Conservation (phyloP, 2,797 vertebrate species). For the Hemitrygon akajei region DNA sequence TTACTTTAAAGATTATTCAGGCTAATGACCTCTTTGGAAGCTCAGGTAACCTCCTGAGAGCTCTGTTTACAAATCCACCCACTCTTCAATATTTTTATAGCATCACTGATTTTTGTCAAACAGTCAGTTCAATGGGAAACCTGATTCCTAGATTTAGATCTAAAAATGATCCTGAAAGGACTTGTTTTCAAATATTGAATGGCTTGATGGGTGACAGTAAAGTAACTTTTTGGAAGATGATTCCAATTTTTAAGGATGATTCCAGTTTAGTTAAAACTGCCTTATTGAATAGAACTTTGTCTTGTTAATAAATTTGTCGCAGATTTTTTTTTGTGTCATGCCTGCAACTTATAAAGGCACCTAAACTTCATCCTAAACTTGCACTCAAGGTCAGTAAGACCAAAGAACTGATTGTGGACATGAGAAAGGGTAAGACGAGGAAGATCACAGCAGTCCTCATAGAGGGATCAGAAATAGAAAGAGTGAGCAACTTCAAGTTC, state of each 20-base stretch:
- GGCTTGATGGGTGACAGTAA: not conserved
- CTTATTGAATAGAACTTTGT: not conserved
- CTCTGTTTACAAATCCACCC: constrained; percentile 33
- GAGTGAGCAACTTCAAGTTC: no score
- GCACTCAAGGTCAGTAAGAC: no score
- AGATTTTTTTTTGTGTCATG: not conserved
- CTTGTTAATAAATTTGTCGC: not conserved
- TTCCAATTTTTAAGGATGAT: not conserved
- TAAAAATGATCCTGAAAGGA: not conserved
- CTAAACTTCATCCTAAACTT: not conserved
- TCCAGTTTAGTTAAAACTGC: not conserved
- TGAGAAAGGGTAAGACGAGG: no score
- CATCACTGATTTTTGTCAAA: constrained; percentile 31
- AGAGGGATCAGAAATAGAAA: no score
- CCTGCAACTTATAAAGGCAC: not conserved
- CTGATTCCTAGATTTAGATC: constrained; percentile 7
- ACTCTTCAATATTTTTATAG: constrained; percentile 37
- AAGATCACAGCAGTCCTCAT: no score
- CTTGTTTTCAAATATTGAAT: constrained; percentile 25
- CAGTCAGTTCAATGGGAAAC: constrained; percentile 27
- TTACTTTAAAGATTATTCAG: constrained; percentile 37
- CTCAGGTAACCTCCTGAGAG: constrained; percentile 15
- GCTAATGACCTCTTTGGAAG: constrained; percentile 32
- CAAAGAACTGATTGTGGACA: no score
- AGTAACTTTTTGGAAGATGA: no score